A percentile compares a stretch with the other conserved stretches of the same genome.
phyloP scores from a whole-genome alignment of 2,797 vertebrate species.

The Coregonus suidteri region DNA sequence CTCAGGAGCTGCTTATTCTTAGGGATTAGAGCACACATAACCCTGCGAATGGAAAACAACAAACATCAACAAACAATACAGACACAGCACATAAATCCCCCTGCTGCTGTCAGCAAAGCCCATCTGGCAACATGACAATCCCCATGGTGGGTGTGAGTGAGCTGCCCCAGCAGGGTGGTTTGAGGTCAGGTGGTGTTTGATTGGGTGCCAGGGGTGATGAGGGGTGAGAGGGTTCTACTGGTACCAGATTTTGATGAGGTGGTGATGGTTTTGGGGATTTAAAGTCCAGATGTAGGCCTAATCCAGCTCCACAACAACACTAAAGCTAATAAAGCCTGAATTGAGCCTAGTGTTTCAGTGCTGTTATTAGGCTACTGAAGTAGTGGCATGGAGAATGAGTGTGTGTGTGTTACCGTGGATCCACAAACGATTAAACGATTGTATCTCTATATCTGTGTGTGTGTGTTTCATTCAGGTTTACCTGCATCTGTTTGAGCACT shows the following conservation, averaged over 20 bases:
- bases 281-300: conserved; percentile 15
- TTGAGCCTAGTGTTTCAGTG: neutral
- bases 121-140: neutral
- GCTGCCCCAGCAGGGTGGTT: neutral
- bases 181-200: conserved; percentile 4
- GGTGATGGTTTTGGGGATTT: neutral
- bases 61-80: conserved; percentile 19
- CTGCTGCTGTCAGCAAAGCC: neutral
- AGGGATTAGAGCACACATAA: conserved; percentile 57
- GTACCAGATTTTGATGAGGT: neutral
- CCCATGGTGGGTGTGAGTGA: neutral
- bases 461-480: conserved; percentile 45
- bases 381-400: neutral
- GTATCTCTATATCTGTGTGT: neutral
- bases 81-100: conserved; percentile 1
- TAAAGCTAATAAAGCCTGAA: neutral
- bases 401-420: conserved; percentile 4
- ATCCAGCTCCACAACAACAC: neutral
- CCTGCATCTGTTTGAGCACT: conserved; percentile 93
- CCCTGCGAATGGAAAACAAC: conserved; percentile 34
- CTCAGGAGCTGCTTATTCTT: conserved; percentile 50
- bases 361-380: neutral
- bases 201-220: neutral
- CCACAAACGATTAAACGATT: neutral
- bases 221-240: neutral